phyloP scores from a whole-genome alignment of 2,113 vertebrate species.

The Rutilus rutilus region DNA sequence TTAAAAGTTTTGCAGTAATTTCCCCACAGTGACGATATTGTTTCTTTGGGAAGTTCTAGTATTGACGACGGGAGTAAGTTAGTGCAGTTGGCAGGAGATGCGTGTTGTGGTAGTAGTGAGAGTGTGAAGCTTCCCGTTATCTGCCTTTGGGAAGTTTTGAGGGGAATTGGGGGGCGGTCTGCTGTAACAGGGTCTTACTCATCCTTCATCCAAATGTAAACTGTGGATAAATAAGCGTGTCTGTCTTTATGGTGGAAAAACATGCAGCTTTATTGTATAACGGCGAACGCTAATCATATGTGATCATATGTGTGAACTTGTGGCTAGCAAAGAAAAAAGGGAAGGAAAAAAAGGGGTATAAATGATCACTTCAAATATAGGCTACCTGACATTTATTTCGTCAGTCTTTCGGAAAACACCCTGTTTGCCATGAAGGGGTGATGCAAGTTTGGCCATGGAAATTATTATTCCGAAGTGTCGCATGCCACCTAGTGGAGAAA shows the following conservation, averaged over 20 bases:
- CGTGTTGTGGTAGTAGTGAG: not conserved
- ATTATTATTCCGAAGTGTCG: not conserved
- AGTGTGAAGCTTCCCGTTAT: slow-evolving; percentile 12
- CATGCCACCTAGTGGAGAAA: slow-evolving; percentile 42
- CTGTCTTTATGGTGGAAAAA: not conserved
- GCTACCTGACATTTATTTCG: not conserved
- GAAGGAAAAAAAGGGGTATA: too few species aligned
- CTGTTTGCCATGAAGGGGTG: slow-evolving; percentile 17
- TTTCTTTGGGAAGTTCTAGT: not conserved
- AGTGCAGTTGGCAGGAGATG: not conserved
- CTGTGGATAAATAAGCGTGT: not conserved
- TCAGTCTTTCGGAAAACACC: not conserved
- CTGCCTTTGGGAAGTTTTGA: slow-evolving; percentile 22
- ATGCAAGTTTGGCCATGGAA: not conserved
- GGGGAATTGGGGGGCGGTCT: slow-evolving; percentile 36
- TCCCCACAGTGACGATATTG: not conserved
- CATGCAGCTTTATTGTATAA: not conserved
- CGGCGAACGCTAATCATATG: not conserved
- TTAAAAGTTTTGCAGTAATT: not conserved
- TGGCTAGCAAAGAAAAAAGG: not conserved
- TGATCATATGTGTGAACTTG: not conserved
- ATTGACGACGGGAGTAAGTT: not conserved
- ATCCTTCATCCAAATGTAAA: not conserved
- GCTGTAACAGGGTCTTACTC: not conserved
- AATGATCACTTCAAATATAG: not conserved